phyloP scores from a whole-genome alignment of 2,797 vertebrate species.

The Brachyrhaphis roseni region DNA sequence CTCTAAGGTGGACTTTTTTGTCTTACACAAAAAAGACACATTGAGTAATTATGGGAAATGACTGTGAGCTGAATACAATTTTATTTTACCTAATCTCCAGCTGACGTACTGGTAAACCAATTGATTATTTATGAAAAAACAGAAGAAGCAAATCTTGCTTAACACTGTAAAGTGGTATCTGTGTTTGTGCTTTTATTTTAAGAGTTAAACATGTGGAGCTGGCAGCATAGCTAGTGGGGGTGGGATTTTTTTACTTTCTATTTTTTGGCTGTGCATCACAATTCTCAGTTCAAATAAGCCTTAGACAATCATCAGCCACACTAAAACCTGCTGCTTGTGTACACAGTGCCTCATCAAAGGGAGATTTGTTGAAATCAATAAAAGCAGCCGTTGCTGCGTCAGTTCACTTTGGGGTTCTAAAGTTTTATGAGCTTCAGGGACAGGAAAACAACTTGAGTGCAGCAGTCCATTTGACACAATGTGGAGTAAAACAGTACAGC shows the following conservation, averaged over 20 bases:
- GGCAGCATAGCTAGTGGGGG: too few relatives aligned
- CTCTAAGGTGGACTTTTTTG: background rate
- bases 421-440: slow-evolving; percentile 44
- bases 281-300: slow-evolving; percentile 9
- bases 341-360: slow-evolving; percentile 48
- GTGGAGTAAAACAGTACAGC: slow-evolving; percentile 19
- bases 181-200: background rate
- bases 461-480: slow-evolving; percentile 17
- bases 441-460: slow-evolving; percentile 17
- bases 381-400: slow-evolving; percentile 45
- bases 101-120: background rate
- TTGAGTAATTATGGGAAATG: background rate
- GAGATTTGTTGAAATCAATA: slow-evolving; percentile 58
- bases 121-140: background rate
- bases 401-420: slow-evolving; percentile 40
- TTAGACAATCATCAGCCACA: slow-evolving; percentile 17
- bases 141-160: background rate
- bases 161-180: background rate
- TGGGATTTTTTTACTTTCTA: background rate
- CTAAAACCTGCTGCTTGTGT: slow-evolving; percentile 36
- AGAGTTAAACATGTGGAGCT: too few relatives aligned
- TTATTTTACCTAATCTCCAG: background rate
- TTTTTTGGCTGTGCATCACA: background rate
- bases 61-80: background rate
- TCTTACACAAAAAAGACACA: background rate